Conservation (phyloP, 2,113 vertebrate species). For the Ia io region DNA sequence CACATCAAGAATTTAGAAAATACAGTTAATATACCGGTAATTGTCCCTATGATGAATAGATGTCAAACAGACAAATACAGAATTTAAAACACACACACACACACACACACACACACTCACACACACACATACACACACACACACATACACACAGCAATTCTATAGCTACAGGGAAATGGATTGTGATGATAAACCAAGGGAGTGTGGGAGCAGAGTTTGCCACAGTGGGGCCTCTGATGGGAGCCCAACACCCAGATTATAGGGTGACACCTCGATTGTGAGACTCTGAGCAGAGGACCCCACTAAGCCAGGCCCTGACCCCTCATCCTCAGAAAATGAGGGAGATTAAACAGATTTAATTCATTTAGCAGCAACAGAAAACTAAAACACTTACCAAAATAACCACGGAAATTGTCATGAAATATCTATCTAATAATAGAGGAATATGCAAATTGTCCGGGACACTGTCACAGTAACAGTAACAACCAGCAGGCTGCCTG, state of each 20-base stretch:
- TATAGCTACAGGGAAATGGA: not conserved
- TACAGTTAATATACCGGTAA: rapidly evolving
- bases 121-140: not conserved
- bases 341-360: not conserved
- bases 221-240: rapidly evolving
- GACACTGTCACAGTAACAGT: too few species aligned
- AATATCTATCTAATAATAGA: not conserved
- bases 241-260: rapidly evolving
- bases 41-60: not conserved
- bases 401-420: not conserved
- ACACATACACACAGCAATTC: not conserved
- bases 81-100: not conserved
- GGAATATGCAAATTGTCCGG: too few species aligned
- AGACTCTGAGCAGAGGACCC: not conserved
- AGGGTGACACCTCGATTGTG: not conserved
- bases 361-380: not conserved
- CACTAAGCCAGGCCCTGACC: rapidly evolving
- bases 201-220: rapidly evolving
- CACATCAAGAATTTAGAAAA: not conserved
- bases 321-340: not conserved
- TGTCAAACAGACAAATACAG: rapidly evolving
- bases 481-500: too few species aligned
- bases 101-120: not conserved
- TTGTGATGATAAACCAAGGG: rapidly evolving
- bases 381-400: not conserved